Percentiles rank a stretch among this genome's conserved stretches.
Evolutionary conservation across 2,113 vertebrate genomes (phyloP).

Genomic region (Nerophis ophidion): DNA sequence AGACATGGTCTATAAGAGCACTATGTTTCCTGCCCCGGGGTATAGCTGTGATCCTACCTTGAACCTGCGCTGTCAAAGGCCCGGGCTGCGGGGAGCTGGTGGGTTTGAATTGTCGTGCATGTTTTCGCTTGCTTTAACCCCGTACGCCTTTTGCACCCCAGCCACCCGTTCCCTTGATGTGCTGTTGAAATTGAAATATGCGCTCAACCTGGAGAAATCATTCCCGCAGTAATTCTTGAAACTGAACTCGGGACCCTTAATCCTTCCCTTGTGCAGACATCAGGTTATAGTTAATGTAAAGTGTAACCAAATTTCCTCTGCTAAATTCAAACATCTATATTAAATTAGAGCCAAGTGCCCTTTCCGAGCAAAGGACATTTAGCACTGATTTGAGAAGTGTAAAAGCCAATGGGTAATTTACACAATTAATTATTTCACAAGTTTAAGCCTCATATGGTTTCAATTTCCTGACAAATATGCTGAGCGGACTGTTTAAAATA

Average conservation of each 20-base stretch:
- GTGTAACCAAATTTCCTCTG: slow-evolving; percentile 73
- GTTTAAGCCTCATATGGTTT: slow-evolving; percentile 58
- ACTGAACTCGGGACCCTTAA: slow-evolving; percentile 60
- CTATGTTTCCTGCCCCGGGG: slow-evolving; percentile 50
- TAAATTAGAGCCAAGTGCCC: slow-evolving; percentile 58
- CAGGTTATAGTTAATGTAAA: slow-evolving; percentile 70
- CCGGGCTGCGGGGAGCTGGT: slow-evolving; percentile 25
- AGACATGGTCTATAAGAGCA: slow-evolving; percentile 40
- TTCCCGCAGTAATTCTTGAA: slow-evolving; percentile 59
- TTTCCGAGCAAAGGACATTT: slow-evolving; percentile 43
- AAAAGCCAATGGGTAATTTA: slow-evolving; percentile 44
- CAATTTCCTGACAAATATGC: slow-evolving; percentile 52
- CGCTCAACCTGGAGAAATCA: slow-evolving; percentile 62
- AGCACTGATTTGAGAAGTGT: slow-evolving; percentile 49
- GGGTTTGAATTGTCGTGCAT: slow-evolving; percentile 56
- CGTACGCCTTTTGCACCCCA: slow-evolving; percentile 43
- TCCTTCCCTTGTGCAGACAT: slow-evolving; percentile 61
- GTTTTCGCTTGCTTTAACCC: slow-evolving; percentile 68
- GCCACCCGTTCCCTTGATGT: slow-evolving; percentile 45
- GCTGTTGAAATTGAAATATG: slow-evolving; percentile 68
- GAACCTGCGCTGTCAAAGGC: slow-evolving; percentile 68
- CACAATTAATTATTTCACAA: slow-evolving; percentile 42
- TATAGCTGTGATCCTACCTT: slow-evolving; percentile 61
- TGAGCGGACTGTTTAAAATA: slow-evolving; percentile 12
- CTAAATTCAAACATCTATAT: slow-evolving; percentile 71